Base-by-base conservation (phyloP, 2,888 invertebrate genomes). In the Flexamia atlantica region DNA sequence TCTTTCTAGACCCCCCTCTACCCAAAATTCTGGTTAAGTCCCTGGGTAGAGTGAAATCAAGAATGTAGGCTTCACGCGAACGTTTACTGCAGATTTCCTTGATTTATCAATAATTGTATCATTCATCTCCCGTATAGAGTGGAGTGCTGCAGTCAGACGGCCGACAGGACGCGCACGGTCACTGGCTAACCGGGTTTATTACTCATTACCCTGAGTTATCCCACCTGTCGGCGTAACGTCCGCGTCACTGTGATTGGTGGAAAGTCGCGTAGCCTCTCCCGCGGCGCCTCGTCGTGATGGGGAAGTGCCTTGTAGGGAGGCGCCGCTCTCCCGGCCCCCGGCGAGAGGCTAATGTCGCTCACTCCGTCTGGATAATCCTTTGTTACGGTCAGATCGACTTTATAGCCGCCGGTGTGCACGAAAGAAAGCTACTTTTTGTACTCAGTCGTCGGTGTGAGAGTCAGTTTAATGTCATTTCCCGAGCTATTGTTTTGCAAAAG, bases 201-300 rank as follows among this genome's bases (percentile, higher is more conserved):
- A 46, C 46, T 46, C 46, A 46, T 36, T 36, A 36, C 9, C 36
- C 36, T 46, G 46, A 46, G 57, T 57, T 57, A 57, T 57, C 23
- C 23, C 57, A 57, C 57, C 57, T 57, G 57, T 25, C 57, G 23
- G 57, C 57, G 57, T 57, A 57, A 57, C 57, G 23, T 64, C 64
- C 64, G 64, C 64, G 64, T 64, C 64, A 64, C 64, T 7, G 64
- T 64, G 64, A 64, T 64, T 64, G 64, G 64, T 64, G 64, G 64
- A 64, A 64, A 64, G 64, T 64, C 64, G 30, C 28, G 1, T 25
- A 25, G 64, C 64, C 64, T 64, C 64, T 14, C 28, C 30, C 64
- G 64, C 25, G 64, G 64, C 28, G 28, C 64, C 64, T 64, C 23
- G 57, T 57, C 57, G 20, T 20, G 5, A 57, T 57, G 23, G 28